These are phyloP conservation scores for Verasper variegatus DNA, from an alignment of 2,113 vertebrate genomes.

Conservation along the genomic window DNA sequence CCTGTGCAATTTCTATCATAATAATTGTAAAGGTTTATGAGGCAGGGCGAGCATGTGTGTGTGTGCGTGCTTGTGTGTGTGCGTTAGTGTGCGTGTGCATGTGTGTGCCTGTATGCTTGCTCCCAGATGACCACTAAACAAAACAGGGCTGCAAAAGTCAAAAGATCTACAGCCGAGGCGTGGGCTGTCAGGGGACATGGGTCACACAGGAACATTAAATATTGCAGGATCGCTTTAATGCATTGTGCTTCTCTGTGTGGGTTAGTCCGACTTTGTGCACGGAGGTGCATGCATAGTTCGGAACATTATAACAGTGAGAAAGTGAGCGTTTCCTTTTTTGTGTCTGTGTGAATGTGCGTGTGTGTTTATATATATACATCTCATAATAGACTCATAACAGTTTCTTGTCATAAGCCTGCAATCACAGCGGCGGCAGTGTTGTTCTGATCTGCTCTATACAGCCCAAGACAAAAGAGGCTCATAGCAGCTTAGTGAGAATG, in stretches of 20 bases:
- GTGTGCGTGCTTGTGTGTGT: slow-evolving; percentile 4
- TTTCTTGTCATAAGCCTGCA: slow-evolving; percentile 5
- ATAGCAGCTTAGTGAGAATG: not conserved
- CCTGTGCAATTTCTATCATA: slow-evolving; percentile 48
- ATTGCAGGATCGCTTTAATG: slow-evolving; percentile 43
- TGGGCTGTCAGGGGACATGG: slow-evolving; percentile 46
- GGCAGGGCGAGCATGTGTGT: slow-evolving; percentile 13
- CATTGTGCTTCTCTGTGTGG: slow-evolving; percentile 25
- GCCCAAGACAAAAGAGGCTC: slow-evolving; percentile 10
- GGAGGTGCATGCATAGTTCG: not conserved
- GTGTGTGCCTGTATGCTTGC: slow-evolving; percentile 14
- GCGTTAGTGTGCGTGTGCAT: not conserved
- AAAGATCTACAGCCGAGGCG: slow-evolving; percentile 50
- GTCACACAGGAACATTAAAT: slow-evolving; percentile 56
- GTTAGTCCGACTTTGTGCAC: slow-evolving; percentile 28
- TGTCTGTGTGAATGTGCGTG: not conserved
- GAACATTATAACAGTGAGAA: not conserved
- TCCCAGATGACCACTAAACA: slow-evolving; percentile 58
- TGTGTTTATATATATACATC: slow-evolving; percentile 8
- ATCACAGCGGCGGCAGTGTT: slow-evolving; percentile 21
- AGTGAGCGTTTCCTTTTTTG: not conserved
- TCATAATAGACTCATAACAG: slow-evolving; percentile 26
- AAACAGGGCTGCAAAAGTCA: slow-evolving; percentile 44
- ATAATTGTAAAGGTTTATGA: slow-evolving; percentile 61
- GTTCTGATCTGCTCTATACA: slow-evolving; percentile 20